Base-by-base conservation (phyloP, 2,888 invertebrate species). In the Volucella bombylans region DNA sequence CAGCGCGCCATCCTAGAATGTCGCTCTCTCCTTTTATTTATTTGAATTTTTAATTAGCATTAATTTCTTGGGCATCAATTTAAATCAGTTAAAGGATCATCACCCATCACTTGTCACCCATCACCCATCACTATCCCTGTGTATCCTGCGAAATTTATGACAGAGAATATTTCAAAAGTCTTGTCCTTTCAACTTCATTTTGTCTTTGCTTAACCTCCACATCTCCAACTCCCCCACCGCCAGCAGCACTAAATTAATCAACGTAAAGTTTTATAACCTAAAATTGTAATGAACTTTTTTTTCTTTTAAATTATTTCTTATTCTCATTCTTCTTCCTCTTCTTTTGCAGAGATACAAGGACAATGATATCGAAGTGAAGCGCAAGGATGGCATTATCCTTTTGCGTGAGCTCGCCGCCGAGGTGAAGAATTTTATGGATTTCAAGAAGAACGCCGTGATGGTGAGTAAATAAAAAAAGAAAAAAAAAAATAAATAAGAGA, bases 371-470 rank as follows among this genome's bases (percentile, higher is more conserved):
- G 94, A 95, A 88, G 96, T 97, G 80, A 94, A 94, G 67, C 94
- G 96, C 87, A 96, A 97, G 90, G 97, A 98, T 90, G 97, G 97
- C 9, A 93, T 96, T 86, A 93, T 97, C 86, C 93, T 98, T 88
- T 95, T 97, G 79, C 94, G 96, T 61, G 97, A 98, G 91, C 95
- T 97, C 93, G 96, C 97, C 11, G 94, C 95, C 0, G 97, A 98
- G 92, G 97, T 98, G 71, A 97, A 97, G 92, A 97, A 96, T 91
- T 96, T 97, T 94, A 96, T 97, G 95, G 97, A 97, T 91, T 96
- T 97, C 92, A 97, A 97, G 92, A 96, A 96, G 92, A 96, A 96
- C 90, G 96, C 97, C 41, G 97, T 97, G 72, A 96, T 96, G 96
- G 97, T 97, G 92, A 95, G 94, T 93, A 43, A 50, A 31, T 31